These are phyloP conservation scores for Nannoperca australis DNA, from an alignment of 2,797 vertebrate genomes.

Conservation along the genomic window DNA sequence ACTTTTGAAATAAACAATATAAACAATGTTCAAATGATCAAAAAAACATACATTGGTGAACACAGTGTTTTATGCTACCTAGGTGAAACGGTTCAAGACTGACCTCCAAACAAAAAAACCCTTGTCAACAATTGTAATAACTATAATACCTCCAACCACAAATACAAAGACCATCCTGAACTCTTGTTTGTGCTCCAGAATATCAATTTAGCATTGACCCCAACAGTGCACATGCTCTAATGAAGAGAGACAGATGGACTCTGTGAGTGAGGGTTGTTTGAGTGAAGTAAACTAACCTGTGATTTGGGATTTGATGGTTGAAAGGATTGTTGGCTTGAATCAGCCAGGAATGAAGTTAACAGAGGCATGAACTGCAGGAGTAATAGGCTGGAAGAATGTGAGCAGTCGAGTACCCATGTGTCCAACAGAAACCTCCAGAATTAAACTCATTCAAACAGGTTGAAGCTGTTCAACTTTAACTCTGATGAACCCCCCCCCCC, in stretches of 20 bases:
- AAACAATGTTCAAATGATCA: neutral
- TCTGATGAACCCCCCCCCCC: neutral
- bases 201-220: conserved; percentile 65
- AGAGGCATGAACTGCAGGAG: conserved; percentile 66
- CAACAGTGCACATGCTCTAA: conserved; percentile 34
- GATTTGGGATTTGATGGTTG: conserved; percentile 83
- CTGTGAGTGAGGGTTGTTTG: conserved; percentile 58
- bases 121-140: conserved; percentile 42
- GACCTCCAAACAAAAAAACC: conserved; percentile 31
- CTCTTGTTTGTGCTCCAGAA: conserved; percentile 55
- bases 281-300: conserved; percentile 79
- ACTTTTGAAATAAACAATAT: neutral
- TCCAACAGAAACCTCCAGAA: conserved; percentile 37
- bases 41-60: conserved; percentile 2
- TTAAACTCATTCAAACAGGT: conserved; percentile 18
- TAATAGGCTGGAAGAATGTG: conserved; percentile 71
- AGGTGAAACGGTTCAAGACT: neutral
- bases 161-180: conserved; percentile 35
- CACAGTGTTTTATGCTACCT: neutral
- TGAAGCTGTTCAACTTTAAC: conserved; percentile 11
- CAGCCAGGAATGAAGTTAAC: conserved; percentile 70
- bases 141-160: conserved; percentile 38
- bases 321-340: conserved; percentile 73
- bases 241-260: conserved; percentile 75
- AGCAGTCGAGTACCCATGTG: conserved; percentile 31